Evolutionary conservation across 2,797 vertebrate genomes (phyloP).

Genomic region (Poecilia wingei): DNA sequence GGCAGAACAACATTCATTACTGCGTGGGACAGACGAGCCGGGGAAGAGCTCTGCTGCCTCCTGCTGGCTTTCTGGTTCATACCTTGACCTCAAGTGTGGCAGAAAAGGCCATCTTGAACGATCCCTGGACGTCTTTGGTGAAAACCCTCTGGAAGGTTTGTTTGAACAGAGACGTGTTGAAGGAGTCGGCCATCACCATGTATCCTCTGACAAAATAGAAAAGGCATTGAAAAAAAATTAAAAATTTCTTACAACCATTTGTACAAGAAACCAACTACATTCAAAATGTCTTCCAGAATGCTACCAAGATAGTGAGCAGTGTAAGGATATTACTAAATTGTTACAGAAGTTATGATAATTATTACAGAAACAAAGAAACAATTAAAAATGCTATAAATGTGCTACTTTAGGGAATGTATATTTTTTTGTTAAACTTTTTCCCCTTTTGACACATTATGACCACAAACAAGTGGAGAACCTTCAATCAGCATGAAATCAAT

Average conservation of each 20-base stretch:
- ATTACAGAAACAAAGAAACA: background rate
- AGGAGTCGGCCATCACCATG: slow-evolving; percentile 99
- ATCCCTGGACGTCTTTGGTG: slow-evolving; percentile 91
- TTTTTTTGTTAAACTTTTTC: background rate
- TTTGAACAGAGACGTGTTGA: slow-evolving; percentile 97
- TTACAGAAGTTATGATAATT: background rate
- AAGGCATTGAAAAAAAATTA: background rate
- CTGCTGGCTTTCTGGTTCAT: background rate
- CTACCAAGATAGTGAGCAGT: background rate
- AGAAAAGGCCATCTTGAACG: slow-evolving; percentile 96
- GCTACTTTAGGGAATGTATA: background rate
- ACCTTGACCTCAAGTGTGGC: slow-evolving; percentile 98
- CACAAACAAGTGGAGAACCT: too few species aligned
- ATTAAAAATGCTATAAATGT: background rate
- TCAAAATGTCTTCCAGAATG: background rate
- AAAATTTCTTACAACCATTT: background rate
- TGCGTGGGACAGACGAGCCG: background rate
- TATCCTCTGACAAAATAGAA: slow-evolving; percentile 84
- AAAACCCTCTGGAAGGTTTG: slow-evolving; percentile 98
- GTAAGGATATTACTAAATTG: background rate
- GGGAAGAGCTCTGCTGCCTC: background rate
- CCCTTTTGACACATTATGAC: background rate
- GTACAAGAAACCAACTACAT: background rate
- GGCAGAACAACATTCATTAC: background rate
- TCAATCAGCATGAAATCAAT: too few species aligned